Conservation (phyloP, 2,113 vertebrate genomes). For the Heloderma charlesbogerti region DNA sequence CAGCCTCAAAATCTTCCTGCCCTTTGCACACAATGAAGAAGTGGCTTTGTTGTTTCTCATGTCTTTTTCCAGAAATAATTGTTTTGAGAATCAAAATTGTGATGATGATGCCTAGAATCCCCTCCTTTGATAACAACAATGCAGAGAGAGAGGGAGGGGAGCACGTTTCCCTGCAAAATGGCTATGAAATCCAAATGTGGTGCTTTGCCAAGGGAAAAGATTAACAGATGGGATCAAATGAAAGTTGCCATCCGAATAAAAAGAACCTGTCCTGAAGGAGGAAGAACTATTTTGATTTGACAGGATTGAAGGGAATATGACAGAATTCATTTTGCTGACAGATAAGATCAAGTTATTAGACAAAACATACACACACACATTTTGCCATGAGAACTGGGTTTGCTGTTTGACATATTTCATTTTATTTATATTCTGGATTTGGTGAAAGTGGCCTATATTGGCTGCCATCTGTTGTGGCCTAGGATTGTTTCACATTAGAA, state of each 20-base stretch:
- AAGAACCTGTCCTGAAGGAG: constrained; percentile 49
- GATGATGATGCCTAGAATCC: constrained; percentile 36
- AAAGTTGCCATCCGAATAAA: constrained; percentile 69
- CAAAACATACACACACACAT: constrained; percentile 32
- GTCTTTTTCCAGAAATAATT: constrained; percentile 18
- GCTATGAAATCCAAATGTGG: constrained; percentile 55
- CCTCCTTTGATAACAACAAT: not conserved
- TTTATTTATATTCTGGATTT: constrained; percentile 19
- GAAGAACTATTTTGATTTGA: constrained; percentile 63
- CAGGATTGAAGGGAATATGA: constrained; percentile 66
- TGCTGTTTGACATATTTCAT: constrained; percentile 37
- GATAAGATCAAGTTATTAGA: constrained; percentile 56
- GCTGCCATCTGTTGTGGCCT: constrained; percentile 6
- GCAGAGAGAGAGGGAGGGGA: not conserved
- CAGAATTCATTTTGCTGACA: constrained; percentile 68
- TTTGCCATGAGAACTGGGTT: constrained; percentile 31
- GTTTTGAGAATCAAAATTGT: constrained; percentile 40
- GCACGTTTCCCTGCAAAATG: constrained; percentile 35
- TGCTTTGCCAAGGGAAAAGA: constrained; percentile 58
- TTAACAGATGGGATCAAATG: constrained; percentile 68
- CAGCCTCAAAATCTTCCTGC: constrained; percentile 16
- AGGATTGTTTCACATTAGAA: not conserved
- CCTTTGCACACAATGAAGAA: not conserved
- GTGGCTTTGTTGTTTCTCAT: constrained; percentile 27
- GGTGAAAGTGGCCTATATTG: constrained; percentile 23